Percentiles rank a stretch among this genome's conserved stretches.
phyloP scores from a whole-genome alignment of 2,888 invertebrate species.

The Agapostemon virescens region DNA sequence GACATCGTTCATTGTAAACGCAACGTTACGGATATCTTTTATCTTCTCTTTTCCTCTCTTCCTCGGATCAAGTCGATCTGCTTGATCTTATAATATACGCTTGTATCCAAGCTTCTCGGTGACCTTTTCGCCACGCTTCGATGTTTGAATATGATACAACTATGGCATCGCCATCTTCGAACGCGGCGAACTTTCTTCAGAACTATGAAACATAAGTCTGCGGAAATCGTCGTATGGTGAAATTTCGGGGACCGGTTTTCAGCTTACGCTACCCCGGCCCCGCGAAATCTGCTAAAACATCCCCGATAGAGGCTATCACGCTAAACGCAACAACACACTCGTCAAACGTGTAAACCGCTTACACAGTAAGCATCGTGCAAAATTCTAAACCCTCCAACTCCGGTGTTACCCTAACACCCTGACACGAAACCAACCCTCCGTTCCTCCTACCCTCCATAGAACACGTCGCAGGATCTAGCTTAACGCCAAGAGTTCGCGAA shows the following conservation, averaged over 20 bases:
- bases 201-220: conserved; percentile 29
- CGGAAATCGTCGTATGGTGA: conserved; percentile 12
- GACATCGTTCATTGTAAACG: conserved; percentile 4
- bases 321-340: conserved; percentile 32
- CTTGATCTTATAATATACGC: neutral
- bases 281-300: conserved; percentile 32
- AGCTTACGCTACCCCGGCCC: neutral
- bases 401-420: conserved; percentile 4
- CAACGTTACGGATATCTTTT: conserved; percentile 8
- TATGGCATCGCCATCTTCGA: conserved; percentile 1
- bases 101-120: neutral
- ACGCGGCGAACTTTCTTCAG: conserved; percentile 1
- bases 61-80: neutral
- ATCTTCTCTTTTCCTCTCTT: too few relatives aligned
- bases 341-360: conserved; percentile 61
- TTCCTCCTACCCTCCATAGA: neutral
- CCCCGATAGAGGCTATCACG: conserved; percentile 22
- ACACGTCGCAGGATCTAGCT: conserved; percentile 1
- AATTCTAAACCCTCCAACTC: conserved; percentile 37
- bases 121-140: neutral
- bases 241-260: neutral
- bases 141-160: conserved; percentile 11
- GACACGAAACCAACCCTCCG: neutral
- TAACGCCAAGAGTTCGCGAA: neutral
- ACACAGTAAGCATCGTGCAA: conserved; percentile 69